Evolutionary conservation across 2,888 invertebrate genomes (phyloP).

Genomic region (Celastrina argiolus): DNA sequence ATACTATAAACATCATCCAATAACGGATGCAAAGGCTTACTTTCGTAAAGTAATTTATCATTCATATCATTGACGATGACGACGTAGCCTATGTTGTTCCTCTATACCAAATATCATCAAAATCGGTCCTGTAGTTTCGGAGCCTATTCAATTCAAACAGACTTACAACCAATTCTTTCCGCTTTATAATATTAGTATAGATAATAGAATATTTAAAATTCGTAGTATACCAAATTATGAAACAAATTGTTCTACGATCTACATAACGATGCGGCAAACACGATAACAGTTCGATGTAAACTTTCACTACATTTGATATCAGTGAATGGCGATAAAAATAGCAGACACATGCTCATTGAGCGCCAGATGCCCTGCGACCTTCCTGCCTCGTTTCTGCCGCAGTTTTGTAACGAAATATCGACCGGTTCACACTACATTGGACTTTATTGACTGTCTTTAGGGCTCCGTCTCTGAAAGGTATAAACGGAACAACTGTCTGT

Average conservation of each 20-base stretch:
- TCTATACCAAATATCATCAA: too few relatives aligned
- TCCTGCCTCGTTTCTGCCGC: slow-evolving; percentile 52
- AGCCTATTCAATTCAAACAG: background rate
- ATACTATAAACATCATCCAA: too few relatives aligned
- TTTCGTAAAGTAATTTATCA: too few relatives aligned
- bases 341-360: slow-evolving; percentile 58
- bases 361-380: slow-evolving; percentile 75
- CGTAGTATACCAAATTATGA: background rate
- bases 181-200: too few relatives aligned
- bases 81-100: too few relatives aligned
- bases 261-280: background rate
- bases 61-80: too few relatives aligned
- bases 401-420: slow-evolving; percentile 53
- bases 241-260: background rate
- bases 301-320: slow-evolving; percentile 47
- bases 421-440: slow-evolving; percentile 52
- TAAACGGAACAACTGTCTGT: too few relatives aligned
- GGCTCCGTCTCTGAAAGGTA: too few relatives aligned
- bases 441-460: too few relatives aligned
- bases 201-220: background rate
- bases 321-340: slow-evolving; percentile 71
- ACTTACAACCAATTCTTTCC: too few relatives aligned
- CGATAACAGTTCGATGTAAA: slow-evolving; percentile 1
- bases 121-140: too few relatives aligned
- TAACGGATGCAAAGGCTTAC: too few relatives aligned